Evolutionary conservation across 2,797 vertebrate species (phyloP).

Genomic region (Arrhamphus sclerolepis): DNA sequence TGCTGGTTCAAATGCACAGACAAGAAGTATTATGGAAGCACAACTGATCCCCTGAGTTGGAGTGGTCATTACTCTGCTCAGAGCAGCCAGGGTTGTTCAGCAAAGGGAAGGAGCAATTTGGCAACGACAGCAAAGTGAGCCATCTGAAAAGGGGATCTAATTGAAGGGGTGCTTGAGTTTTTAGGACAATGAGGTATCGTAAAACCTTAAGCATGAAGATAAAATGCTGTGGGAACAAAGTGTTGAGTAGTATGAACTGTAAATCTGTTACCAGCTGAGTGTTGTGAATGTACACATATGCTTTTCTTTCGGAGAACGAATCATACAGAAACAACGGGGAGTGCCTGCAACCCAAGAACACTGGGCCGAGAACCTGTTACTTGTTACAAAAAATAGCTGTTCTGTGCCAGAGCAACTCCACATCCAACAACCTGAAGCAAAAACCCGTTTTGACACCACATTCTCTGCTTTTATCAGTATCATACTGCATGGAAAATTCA

Average conservation of each 20-base stretch:
- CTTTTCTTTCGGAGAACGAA: slow-evolving; percentile 17
- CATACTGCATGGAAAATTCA: slow-evolving; percentile 21
- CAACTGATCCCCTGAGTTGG: slow-evolving; percentile 45
- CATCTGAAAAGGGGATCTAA: slow-evolving; percentile 48
- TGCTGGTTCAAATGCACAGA: slow-evolving; percentile 44
- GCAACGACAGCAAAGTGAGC: slow-evolving; percentile 62
- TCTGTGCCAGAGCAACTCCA: slow-evolving; percentile 22
- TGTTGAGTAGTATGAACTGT: slow-evolving; percentile 58
- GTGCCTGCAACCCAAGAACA: background rate
- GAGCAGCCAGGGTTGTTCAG: slow-evolving; percentile 61
- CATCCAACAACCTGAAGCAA: slow-evolving; percentile 25
- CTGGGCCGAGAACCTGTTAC: slow-evolving; percentile 13
- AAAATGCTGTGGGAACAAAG: slow-evolving; percentile 65
- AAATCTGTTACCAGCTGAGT: slow-evolving; percentile 65
- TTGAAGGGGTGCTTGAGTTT: slow-evolving; percentile 55
- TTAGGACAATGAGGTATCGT: slow-evolving; percentile 54
- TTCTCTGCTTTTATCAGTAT: slow-evolving; percentile 28
- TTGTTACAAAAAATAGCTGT: slow-evolving; percentile 3
- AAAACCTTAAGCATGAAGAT: slow-evolving; percentile 67
- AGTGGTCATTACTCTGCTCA: slow-evolving; percentile 36
- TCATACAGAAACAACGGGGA: slow-evolving; percentile 26
- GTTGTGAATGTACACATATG: slow-evolving; percentile 16
- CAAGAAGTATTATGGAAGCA: slow-evolving; percentile 54
- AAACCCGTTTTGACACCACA: slow-evolving; percentile 14
- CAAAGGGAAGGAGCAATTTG: slow-evolving; percentile 62